phyloP scores from a whole-genome alignment of 2,888 invertebrate genomes.

The Melangyna quadrimaculata region DNA sequence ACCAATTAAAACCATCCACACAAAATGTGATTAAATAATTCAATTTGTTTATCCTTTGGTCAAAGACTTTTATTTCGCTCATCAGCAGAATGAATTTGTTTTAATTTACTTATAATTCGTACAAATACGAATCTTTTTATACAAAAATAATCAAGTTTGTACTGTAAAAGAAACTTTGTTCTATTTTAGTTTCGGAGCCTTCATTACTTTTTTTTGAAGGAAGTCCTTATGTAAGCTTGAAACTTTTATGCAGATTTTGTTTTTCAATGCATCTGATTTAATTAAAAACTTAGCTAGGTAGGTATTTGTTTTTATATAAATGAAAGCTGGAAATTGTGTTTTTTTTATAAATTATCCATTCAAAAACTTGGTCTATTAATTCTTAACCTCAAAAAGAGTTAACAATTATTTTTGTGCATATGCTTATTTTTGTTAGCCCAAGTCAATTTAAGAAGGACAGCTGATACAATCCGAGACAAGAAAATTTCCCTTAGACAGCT shows the following conservation, averaged over 20 bases:
- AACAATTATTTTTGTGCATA: not conserved
- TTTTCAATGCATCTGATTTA: not conserved
- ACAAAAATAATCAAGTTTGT: not conserved
- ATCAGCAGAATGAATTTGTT: not conserved
- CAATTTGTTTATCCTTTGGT: not conserved
- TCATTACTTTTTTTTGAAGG: not conserved
- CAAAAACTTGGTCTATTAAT: too few relatives aligned
- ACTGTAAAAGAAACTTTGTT: not conserved
- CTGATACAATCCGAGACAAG: not conserved
- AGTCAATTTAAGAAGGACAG: not conserved
- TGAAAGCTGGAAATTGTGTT: not conserved
- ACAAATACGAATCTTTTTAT: not conserved
- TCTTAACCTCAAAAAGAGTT: not conserved
- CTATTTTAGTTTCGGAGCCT: not conserved
- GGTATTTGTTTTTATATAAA: not conserved
- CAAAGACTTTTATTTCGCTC: slow-evolving; percentile 1
- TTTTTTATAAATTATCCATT: too few relatives aligned
- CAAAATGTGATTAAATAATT: slow-evolving; percentile 23
- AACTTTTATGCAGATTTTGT: not conserved
- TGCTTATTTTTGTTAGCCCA: not conserved
- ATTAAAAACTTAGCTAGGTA: too few relatives aligned
- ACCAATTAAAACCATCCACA: slow-evolving; percentile 3
- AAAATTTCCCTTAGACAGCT: not conserved
- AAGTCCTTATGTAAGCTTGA: not conserved
- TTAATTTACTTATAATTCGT: not conserved